Base-by-base conservation (phyloP, 2,113 vertebrate genomes). In the Hystrix brachyura region DNA sequence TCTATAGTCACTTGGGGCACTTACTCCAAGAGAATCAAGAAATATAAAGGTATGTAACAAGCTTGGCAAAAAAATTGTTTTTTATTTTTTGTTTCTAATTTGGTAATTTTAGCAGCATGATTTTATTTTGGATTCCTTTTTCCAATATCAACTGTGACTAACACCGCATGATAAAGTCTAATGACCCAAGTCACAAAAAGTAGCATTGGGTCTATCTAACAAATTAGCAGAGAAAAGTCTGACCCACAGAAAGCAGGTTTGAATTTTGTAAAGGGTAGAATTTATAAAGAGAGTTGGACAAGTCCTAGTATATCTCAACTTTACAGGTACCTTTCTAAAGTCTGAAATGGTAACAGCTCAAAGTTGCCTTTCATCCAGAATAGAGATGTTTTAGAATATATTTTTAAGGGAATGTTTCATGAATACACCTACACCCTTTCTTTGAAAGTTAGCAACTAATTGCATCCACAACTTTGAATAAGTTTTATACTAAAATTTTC, bases 391-490 rank as follows among this genome's bases (percentile, higher is more conserved):
- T 90, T 76, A 72, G 80, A 90, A 85, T 92, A 38, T 90, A 93
- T 88, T 91, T 94, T 95, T 64, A 95, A 97, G 74, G 95, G 76
- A 97, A 19, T 96, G 53, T 71, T 95, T 93, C 87, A 93, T 87
- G 93, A 97, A 85, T 91, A 92, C 13, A 97, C 59, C 43, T 93
- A 90, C n/a, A 83, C 25, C 6, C 67, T 91, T 88, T 80, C 53
- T 97, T 88, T 95, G 67, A 94, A 97, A 94, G 64, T 98, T 94
- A 97, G 91, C 71, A 97, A 87, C 97, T 86, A 93, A 96, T 95
- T 97, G 89, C 59, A 84, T 92, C 72, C 71, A 92, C 96, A 98
- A 98, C 90, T 79, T 19, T 97, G 59, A 93, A 95, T 92, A 94
- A 90, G 83, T 74, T 94, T 51, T 97, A 83, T 97, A 97, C 96